Percentiles rank a stretch among this genome's conserved stretches.
Evolutionary conservation across 1,140 invertebrate species (phyloP).

Genomic region (Zaprionus africanus): DNA sequence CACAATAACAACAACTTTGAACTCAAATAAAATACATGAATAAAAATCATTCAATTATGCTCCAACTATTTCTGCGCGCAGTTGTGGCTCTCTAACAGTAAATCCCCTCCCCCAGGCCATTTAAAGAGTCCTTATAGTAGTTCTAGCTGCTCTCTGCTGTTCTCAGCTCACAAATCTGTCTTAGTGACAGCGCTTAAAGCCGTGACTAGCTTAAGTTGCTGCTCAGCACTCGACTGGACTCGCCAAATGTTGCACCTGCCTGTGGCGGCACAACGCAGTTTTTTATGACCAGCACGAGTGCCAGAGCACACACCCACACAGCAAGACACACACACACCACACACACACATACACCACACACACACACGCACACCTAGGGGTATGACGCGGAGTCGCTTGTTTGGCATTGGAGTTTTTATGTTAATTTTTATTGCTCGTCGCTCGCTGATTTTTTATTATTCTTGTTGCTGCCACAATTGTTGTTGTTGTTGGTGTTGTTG

Average conservation of each 20-base stretch:
- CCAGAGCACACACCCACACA: conserved; percentile 11
- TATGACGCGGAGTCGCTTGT: conserved; percentile 16
- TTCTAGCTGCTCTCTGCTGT: background rate
- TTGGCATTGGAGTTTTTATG: conserved; percentile 48
- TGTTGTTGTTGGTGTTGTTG: background rate
- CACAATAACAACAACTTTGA: too few relatives aligned
- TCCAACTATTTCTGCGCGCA: too few relatives aligned
- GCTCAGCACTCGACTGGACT: background rate
- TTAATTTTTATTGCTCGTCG: conserved; percentile 53
- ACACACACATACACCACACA: background rate
- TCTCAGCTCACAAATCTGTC: background rate
- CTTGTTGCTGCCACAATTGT: background rate
- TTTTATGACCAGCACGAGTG: conserved; percentile 34
- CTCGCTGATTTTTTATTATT: conserved; percentile 54
- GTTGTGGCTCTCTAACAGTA: too few relatives aligned
- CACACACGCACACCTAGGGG: background rate
- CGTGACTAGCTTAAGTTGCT: background rate
- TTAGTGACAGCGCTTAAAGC: background rate
- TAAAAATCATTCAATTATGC: too few relatives aligned
- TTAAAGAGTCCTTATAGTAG: background rate
- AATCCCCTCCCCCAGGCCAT: background rate
- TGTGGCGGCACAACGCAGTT: conserved; percentile 33
- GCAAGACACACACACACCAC: background rate
- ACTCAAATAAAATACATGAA: too few relatives aligned
- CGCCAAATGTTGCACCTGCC: conserved; percentile 42